Conservation (phyloP, 2,797 vertebrate species). For the Lagorchestes hirsutus region DNA sequence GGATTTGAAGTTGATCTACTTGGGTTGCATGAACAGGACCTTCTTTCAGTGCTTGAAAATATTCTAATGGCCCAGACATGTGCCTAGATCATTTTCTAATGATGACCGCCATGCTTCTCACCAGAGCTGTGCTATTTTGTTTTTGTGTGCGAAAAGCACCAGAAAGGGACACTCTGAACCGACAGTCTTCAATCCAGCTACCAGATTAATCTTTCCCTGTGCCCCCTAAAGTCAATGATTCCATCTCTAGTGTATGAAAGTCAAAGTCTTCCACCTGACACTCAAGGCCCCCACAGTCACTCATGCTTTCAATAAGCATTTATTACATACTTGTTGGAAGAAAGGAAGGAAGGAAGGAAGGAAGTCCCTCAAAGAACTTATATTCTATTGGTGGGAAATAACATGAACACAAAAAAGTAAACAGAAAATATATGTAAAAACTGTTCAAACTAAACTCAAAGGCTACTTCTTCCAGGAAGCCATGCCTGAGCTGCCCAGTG, state of each 20-base stretch:
- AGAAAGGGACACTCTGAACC: background rate
- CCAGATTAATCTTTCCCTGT: background rate
- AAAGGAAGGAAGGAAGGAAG: background rate
- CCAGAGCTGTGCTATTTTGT: background rate
- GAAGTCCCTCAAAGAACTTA: background rate
- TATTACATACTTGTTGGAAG: background rate
- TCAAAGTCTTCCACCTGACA: background rate
- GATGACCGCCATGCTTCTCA: fast-evolving
- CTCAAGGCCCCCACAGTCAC: background rate
- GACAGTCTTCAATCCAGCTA: background rate
- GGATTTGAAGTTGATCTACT: background rate
- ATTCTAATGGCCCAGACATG: fast-evolving
- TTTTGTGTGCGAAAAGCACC: fast-evolving
- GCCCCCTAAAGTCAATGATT: background rate
- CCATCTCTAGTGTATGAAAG: background rate
- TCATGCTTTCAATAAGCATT: background rate
- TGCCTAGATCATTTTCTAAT: background rate
- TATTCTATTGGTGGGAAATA: background rate
- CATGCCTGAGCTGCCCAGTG: too few species aligned
- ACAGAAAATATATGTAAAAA: background rate
- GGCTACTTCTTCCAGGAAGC: background rate
- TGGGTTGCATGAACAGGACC: fast-evolving
- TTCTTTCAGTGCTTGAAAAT: background rate
- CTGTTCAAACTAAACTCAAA: background rate
- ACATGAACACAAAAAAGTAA: background rate